These are phyloP conservation scores for Diogma glabrata DNA, from an alignment of 2,888 invertebrate species.

Conservation along the genomic window DNA sequence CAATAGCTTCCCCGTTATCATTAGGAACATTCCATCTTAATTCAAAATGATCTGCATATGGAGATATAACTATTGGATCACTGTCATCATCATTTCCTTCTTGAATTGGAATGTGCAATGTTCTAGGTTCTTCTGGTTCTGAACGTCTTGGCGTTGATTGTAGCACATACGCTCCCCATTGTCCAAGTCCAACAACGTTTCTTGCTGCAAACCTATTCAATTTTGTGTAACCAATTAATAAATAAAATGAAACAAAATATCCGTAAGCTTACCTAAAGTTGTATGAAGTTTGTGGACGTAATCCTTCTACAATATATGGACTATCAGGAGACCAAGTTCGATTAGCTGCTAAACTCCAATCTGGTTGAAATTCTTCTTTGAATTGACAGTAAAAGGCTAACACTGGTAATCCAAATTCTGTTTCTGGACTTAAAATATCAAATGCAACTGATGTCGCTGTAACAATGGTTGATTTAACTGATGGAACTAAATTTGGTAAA, in stretches of 20 bases:
- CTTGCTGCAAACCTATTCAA: constrained; percentile 58
- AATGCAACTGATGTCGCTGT: constrained; percentile 81
- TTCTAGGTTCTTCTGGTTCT: constrained; percentile 60
- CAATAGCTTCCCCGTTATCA: constrained; percentile 83
- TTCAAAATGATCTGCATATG: constrained; percentile 67
- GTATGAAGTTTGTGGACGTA: constrained; percentile 66
- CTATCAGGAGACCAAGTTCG: constrained; percentile 72
- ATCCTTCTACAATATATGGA: constrained; percentile 66
- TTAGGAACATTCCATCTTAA: constrained; percentile 75
- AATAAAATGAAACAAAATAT: not conserved
- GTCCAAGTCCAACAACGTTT: constrained; percentile 71
- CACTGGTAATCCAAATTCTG: constrained; percentile 64
- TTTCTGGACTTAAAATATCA: constrained; percentile 59
- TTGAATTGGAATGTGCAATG: constrained; percentile 39
- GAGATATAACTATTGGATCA: constrained; percentile 41
- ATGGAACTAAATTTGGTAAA: constrained; percentile 51
- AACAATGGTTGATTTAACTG: constrained; percentile 54
- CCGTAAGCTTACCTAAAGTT: constrained; percentile 40
- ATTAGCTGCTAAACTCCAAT: constrained; percentile 57
- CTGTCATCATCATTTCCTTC: constrained; percentile 38
- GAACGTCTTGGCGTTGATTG: constrained; percentile 67
- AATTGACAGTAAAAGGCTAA: constrained; percentile 64
- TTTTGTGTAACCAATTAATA: not conserved
- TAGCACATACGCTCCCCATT: constrained; percentile 52
- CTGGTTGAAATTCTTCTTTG: constrained; percentile 51